Conservation (phyloP, 2,888 invertebrate genomes). For the Operophtera brumata region DNA sequence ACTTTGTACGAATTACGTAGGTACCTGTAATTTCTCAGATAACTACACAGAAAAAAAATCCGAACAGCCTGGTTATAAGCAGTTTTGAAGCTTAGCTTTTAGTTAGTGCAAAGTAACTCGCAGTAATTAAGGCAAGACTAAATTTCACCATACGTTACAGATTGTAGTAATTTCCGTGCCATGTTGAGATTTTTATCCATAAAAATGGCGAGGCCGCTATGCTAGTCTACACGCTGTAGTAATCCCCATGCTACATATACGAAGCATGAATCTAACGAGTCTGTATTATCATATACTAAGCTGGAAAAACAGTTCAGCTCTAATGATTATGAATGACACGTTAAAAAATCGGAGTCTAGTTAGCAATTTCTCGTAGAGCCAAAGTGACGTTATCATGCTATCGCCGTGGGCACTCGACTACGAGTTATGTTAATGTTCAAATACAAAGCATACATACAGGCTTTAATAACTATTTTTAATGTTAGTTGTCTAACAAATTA, state of each 20-base stretch:
- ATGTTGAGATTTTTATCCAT: slow-evolving; percentile 10
- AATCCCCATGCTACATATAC: slow-evolving; percentile 7
- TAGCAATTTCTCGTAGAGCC: slow-evolving; percentile 30
- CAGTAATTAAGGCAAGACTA: slow-evolving; percentile 48
- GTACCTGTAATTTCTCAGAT: no score
- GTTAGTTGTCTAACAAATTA: slow-evolving; percentile 56
- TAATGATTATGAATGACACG: slow-evolving; percentile 34
- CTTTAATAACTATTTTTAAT: slow-evolving; percentile 17
- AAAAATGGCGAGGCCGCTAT: not conserved
- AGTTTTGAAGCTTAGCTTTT: no score
- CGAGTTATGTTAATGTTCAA: slow-evolving; percentile 37
- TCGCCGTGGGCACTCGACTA: slow-evolving; percentile 27
- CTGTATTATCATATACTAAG: slow-evolving; percentile 7
- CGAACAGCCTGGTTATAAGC: no score
- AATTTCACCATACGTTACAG: slow-evolving; percentile 56
- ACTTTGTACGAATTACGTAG: no score
- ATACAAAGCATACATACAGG: slow-evolving; percentile 12
- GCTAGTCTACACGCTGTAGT: not conserved
- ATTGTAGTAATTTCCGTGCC: slow-evolving; percentile 25
- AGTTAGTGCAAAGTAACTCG: slow-evolving; percentile 34
- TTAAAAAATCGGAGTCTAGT: slow-evolving; percentile 28
- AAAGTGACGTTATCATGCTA: slow-evolving; percentile 31
- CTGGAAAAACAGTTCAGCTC: slow-evolving; percentile 33
- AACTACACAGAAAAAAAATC: no score
- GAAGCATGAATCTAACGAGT: not conserved